Percentiles rank a stretch among this genome's conserved stretches.
Conservation (phyloP, 2,888 invertebrate species). For the Lumbricus terrestris region DNA sequence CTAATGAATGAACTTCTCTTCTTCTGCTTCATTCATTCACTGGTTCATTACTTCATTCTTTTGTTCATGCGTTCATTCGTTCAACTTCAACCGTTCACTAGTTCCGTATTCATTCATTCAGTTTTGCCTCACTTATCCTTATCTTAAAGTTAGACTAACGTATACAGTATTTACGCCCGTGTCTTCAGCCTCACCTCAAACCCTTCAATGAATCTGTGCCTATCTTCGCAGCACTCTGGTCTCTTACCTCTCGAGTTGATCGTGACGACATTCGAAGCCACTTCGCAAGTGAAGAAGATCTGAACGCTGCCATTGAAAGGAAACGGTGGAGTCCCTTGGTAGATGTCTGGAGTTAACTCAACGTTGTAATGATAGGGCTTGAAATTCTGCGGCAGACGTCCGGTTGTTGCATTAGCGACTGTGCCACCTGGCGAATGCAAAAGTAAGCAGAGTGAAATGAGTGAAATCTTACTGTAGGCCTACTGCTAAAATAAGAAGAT, state of each 20-base stretch:
- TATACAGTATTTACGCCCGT: not conserved
- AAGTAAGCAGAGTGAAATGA: not conserved
- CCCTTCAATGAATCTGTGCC: not conserved
- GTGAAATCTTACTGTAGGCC: too few relatives aligned
- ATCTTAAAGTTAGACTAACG: too few relatives aligned
- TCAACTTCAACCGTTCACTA: too few relatives aligned
- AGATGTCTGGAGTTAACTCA: slow-evolving; percentile 22
- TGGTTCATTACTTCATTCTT: too few relatives aligned
- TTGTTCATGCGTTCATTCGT: too few relatives aligned
- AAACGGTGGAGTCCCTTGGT: slow-evolving; percentile 23
- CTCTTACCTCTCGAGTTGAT: slow-evolving; percentile 18
- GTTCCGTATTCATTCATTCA: too few relatives aligned
- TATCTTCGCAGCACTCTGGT: not conserved
- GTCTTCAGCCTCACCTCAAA: not conserved
- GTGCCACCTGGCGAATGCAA: not conserved
- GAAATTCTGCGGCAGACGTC: slow-evolving; percentile 19
- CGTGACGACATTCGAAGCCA: slow-evolving; percentile 9
- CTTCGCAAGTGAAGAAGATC: slow-evolving; percentile 18
- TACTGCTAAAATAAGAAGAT: too few relatives aligned
- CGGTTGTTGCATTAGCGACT: not conserved
- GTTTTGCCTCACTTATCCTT: too few relatives aligned
- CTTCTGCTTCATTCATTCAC: too few relatives aligned
- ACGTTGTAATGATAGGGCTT: slow-evolving; percentile 22
- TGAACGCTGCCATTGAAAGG: slow-evolving; percentile 21
- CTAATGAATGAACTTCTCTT: too few relatives aligned